Evolutionary conservation across 2,113 vertebrate species (phyloP), one percentile per base, ranked within the genome.

Genomic region (Acinonyx jubatus): DNA sequence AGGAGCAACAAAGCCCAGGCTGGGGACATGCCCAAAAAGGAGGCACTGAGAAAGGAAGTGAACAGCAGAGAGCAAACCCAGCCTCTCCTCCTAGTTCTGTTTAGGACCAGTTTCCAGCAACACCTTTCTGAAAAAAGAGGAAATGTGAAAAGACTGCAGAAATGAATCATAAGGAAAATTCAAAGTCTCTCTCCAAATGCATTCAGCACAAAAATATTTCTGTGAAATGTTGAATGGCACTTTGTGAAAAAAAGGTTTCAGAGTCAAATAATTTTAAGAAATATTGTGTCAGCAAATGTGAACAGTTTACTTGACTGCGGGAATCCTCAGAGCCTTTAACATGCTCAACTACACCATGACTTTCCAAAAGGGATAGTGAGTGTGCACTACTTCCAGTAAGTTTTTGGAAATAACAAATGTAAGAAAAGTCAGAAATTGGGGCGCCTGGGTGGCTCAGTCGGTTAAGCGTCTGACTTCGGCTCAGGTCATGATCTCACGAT

Each of bases 361-460:
- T 95, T 89, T 63, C 78, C 48, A 82, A 96, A 94, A 27, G 27
- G 7, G 29, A 81, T 55, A 52, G 0, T 36, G 33, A 74, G 38
- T 33, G 2, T 92, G 4, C 31, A 71, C 63, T 73, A 73, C 29
- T 84, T 15, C 68, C n/a, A 21, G 0, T 41, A 89, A 66, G 48
- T 45, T 95, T 78, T 84, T 50, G 10, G 63, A 95, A 96, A 74
- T 41, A 18, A 3, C 91, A 19, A 91, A 1, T 45, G 11, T 79
- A 27, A 82, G 41, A 89, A 91, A 91, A 98, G 48, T 83, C 76
- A 89, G 55, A 93, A 96, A 96, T 69, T 65, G 45, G 45, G 45
- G 45, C 8, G 45, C 45, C 45, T 45, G 8, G 45, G 8, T 45
- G 45, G 45, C 45, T 45, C 8, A 8, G 45, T 45, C 45, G 8